Conservation (phyloP, 2,888 invertebrate species). For the Melinaea menophilus region DNA sequence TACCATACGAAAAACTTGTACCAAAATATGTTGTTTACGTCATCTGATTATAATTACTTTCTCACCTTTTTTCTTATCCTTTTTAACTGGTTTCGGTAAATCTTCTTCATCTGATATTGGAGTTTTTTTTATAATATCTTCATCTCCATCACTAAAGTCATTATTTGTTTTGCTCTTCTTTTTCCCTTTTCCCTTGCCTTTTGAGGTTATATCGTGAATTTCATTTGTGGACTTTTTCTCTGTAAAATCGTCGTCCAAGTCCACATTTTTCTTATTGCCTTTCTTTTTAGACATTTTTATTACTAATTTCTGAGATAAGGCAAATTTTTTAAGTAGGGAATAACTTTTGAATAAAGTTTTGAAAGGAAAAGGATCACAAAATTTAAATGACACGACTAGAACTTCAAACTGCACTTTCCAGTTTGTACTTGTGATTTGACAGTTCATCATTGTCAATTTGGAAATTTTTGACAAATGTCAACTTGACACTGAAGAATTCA, state of each 20-base stretch:
- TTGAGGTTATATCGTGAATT: constrained; percentile 70
- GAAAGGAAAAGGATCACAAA: no score
- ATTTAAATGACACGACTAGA: no score
- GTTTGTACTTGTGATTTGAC: no score
- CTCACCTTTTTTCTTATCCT: constrained; percentile 75
- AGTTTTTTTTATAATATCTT: constrained; percentile 48
- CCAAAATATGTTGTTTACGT: neutral
- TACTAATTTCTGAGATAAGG: neutral
- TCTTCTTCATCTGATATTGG: constrained; percentile 66
- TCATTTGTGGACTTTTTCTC: constrained; percentile 54
- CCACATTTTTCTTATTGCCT: constrained; percentile 77
- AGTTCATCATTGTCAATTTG: no score
- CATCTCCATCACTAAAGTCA: constrained; percentile 67
- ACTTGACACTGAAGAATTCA: no score
- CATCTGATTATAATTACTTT: neutral
- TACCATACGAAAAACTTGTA: neutral
- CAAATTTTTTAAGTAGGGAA: neutral
- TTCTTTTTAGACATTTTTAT: constrained; percentile 78
- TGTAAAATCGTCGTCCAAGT: constrained; percentile 75
- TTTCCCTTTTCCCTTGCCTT: constrained; percentile 70
- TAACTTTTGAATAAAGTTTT: neutral
- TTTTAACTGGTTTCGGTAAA: constrained; percentile 62
- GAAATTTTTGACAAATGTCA: no score
- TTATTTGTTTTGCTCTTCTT: constrained; percentile 71
- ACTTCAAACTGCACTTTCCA: no score